phyloP scores from a whole-genome alignment of 2,113 vertebrate species.

The Toxotes jaculatrix region DNA sequence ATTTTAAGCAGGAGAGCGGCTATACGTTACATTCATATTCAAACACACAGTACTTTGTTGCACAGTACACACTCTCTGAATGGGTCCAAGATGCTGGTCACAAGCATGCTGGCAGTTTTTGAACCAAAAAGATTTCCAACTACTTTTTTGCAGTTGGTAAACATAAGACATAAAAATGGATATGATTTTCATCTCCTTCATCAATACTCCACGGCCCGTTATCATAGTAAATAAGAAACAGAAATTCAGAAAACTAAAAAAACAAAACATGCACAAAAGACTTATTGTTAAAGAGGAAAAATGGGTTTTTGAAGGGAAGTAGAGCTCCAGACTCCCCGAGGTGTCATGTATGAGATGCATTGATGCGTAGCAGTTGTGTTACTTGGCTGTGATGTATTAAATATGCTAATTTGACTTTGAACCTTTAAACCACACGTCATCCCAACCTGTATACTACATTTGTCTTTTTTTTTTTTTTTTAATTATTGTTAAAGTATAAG shows the following conservation, averaged over 20 bases:
- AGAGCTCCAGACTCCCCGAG: slow-evolving; percentile 35
- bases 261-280: neutral
- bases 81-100: slow-evolving; percentile 30
- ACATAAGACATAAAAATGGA: neutral
- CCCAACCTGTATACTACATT: slow-evolving; percentile 15
- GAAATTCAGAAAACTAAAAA: neutral
- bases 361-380: slow-evolving; percentile 23
- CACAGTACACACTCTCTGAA: slow-evolving; percentile 14
- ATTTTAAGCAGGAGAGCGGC: neutral
- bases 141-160: neutral
- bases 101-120: slow-evolving; percentile 29
- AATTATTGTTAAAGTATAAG: slow-evolving; percentile 19
- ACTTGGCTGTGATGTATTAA: slow-evolving; percentile 47
- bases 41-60: neutral
- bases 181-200: slow-evolving; percentile 12
- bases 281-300: slow-evolving; percentile 26
- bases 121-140: slow-evolving; percentile 9
- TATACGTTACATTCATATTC: slow-evolving; percentile 4
- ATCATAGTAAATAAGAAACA: slow-evolving; percentile 21
- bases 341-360: slow-evolving; percentile 24
- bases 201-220: slow-evolving; percentile 1
- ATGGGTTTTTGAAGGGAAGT: slow-evolving; percentile 19
- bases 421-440: slow-evolving; percentile 30
- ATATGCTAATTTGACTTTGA: slow-evolving; percentile 39
- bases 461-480: slow-evolving; percentile 29